Conservation (phyloP, 1,140 invertebrate species). For the Thaumetopoea pityocampa region DNA sequence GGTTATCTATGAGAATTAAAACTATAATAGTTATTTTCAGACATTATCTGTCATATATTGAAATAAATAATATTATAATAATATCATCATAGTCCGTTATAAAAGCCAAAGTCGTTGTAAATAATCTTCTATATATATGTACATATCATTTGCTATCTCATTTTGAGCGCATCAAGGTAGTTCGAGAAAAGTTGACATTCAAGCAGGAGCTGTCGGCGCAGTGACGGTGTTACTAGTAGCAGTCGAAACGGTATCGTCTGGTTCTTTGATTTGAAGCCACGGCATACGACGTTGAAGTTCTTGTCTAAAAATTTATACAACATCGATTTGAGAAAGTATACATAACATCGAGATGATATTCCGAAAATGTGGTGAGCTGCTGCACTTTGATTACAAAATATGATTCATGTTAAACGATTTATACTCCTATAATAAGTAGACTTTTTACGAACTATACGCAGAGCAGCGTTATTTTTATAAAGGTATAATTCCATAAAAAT, state of each 20-base stretch:
- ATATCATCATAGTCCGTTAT: slow-evolving; percentile 20
- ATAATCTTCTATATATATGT: neutral
- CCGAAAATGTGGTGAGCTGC: neutral
- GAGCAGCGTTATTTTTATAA: neutral
- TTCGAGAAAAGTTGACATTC: too few relatives aligned
- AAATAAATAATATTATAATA: neutral
- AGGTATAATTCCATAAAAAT: too few relatives aligned
- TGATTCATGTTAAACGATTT: neutral
- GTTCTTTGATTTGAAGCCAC: slow-evolving; percentile 73
- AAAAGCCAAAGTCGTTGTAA: slow-evolving; percentile 20
- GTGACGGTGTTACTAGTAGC: slow-evolving; percentile 48
- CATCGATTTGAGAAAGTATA: slow-evolving; percentile 12
- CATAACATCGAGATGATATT: too few relatives aligned
- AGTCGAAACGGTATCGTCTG: slow-evolving; percentile 59
- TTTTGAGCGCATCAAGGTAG: too few relatives aligned
- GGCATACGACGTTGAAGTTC: slow-evolving; percentile 70
- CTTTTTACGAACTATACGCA: neutral
- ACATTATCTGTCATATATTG: neutral
- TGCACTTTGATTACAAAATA: neutral
- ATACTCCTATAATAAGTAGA: neutral
- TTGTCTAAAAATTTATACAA: slow-evolving; percentile 50
- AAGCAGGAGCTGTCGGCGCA: slow-evolving; percentile 43
- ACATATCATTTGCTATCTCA: neutral
- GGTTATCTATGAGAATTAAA: too few relatives aligned
- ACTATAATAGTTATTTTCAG: slow-evolving; percentile 5